Evolutionary conservation across 2,797 vertebrate species (phyloP), one percentile per base, ranked within the genome.

Genomic region (Bothrops alternatus): DNA sequence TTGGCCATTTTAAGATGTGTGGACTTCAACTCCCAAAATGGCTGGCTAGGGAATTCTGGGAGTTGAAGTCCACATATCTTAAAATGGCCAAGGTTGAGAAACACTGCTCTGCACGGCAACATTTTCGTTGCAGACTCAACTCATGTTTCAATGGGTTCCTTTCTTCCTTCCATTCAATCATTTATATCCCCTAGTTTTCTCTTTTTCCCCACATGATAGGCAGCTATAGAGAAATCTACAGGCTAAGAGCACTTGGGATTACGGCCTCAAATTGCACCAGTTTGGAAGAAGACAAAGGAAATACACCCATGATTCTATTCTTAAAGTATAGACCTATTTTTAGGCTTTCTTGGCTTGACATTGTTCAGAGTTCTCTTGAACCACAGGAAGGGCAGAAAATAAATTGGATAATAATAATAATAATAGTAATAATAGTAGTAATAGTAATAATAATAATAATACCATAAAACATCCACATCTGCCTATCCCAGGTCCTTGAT

Each of bases 201-300:
- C n/a, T 50, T 87, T 60, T 57, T 13, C 8, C 8, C 65, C 58
- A 32, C 10, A 20, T 50, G 50, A 25, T 20, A 61, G 42, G 23
- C 53, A 42, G 50, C 18, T 55, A 50, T 13, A 55, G 23, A 55
- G 47, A 91, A 32, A 86, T 55, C 47, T 37, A 32, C 37, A 25
- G 3, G 18, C 55, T 88, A 88, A 78, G 63, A 92, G 55, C 91
- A 78, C 87, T 85, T 89, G 14, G 28, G 56, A 55, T 4, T 13
- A 25, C 55, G 32, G 69, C 56, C 57, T 61, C 20, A 20, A 26
- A 53, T 37, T 26, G 87, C 57, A 58, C 0, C 56, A 16, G 0
- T 0, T 25, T 50, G 90, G 61, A 50, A 20, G 92, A 60, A 90
- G 58, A 50, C 0, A 0, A 0, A 20, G 0, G n/a, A 32, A 89